Percentiles rank a stretch among this genome's conserved stretches.
Evolutionary conservation across 64 coral and sea anemone species (phyloP).

Genomic region (Dendronephthya gigantea): DNA sequence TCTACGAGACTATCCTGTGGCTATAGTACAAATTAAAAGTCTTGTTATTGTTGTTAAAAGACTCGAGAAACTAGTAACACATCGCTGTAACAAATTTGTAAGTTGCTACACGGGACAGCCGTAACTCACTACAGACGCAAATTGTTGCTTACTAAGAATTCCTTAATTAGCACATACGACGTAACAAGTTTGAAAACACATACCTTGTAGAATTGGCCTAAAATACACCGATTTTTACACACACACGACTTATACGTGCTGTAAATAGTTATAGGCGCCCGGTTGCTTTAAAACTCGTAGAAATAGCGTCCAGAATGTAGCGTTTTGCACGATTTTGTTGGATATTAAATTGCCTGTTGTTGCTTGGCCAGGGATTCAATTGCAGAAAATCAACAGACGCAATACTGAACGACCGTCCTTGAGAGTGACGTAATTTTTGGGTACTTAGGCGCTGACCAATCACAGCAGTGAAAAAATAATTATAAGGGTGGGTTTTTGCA

Average conservation of each 20-base stretch:
- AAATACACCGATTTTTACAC: background rate
- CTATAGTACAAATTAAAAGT: background rate
- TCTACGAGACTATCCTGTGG: background rate
- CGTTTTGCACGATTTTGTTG: background rate
- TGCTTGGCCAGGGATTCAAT: background rate
- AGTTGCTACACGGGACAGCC: too few relatives aligned
- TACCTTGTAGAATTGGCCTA: background rate
- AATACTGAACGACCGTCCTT: conserved; percentile 2
- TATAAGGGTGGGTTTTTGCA: conserved; percentile 20
- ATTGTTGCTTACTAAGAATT: background rate
- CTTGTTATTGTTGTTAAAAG: background rate
- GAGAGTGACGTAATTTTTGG: background rate
- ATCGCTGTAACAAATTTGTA: too few relatives aligned
- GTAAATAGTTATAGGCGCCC: background rate
- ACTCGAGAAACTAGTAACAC: background rate
- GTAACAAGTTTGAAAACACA: background rate
- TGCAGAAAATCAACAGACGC: conserved; percentile 15
- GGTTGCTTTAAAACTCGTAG: background rate
- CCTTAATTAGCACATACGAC: background rate
- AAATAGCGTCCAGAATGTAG: background rate
- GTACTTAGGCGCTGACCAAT: background rate
- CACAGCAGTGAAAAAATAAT: background rate
- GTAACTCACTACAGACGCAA: background rate
- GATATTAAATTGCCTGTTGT: background rate
- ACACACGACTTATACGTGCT: background rate